These are phyloP conservation scores for Porites cylindrica DNA, from an alignment of 92 coral and sea anemone genomes.

Conservation along the genomic window DNA sequence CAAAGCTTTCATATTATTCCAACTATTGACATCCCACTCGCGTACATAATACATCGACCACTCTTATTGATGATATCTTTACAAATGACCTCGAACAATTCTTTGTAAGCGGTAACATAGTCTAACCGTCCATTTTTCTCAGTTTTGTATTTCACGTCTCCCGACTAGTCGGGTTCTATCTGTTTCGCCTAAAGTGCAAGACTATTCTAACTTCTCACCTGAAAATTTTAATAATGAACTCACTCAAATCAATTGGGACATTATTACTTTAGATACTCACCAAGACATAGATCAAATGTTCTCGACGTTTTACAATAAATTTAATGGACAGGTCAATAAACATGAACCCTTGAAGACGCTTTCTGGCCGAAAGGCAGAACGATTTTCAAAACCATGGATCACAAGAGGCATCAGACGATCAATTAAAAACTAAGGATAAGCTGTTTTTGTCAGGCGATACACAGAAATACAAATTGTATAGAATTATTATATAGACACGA, in stretches of 20 bases:
- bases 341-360: conserved; percentile 34
- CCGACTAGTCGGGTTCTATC: not conserved
- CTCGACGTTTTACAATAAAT: conserved; percentile 43
- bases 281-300: conserved; percentile 20
- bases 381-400: conserved; percentile 55
- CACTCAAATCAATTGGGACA: conserved; percentile 16
- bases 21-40: no score
- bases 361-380: conserved; percentile 33
- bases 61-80: no score
- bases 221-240: conserved; percentile 1
- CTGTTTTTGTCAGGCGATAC: conserved; percentile 39
- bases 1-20: no score
- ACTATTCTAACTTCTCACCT: conserved; percentile 9
- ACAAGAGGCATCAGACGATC: conserved; percentile 45
- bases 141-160: conserved; percentile 19
- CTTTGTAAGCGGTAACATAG: conserved; percentile 34
- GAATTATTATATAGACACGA: not conserved
- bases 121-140: conserved; percentile 17
- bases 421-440: conserved; percentile 40
- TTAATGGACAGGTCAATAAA: conserved; percentile 30
- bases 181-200: conserved; percentile 6
- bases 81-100: no score
- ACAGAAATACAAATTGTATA: conserved; percentile 11
- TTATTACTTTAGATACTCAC: not conserved
- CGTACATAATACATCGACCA: no score